Percentiles rank a stretch among this genome's conserved stretches.
phyloP scores from a whole-genome alignment of 1,140 invertebrate species.

The Cyrtorhinus lividipennis region DNA sequence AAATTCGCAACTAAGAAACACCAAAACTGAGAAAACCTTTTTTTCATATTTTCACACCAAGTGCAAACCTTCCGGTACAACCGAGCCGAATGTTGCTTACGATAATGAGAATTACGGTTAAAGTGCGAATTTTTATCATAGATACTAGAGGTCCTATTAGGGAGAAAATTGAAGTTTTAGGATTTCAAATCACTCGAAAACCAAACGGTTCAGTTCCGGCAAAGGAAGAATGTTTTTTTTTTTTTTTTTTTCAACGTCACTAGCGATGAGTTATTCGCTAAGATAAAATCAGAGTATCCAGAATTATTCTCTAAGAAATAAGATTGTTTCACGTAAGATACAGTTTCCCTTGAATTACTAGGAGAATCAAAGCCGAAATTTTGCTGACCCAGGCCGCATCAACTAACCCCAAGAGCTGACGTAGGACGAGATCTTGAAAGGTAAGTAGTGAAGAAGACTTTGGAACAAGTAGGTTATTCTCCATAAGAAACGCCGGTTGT shows the following conservation, averaged over 20 bases:
- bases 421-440: neutral
- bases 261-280: neutral
- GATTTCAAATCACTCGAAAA: neutral
- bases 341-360: neutral
- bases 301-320: neutral
- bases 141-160: neutral
- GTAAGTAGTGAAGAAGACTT: neutral
- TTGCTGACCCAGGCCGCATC: neutral
- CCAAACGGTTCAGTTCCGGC: neutral
- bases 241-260: neutral
- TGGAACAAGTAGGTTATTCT: neutral
- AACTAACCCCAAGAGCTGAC: neutral
- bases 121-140: too few species aligned
- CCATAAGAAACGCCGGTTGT: neutral
- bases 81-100: too few species aligned
- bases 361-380: neutral
- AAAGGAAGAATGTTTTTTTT: too few species aligned
- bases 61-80: too few species aligned
- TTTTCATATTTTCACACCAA: too few species aligned
- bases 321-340: neutral
- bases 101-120: too few species aligned
- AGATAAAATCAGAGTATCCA: neutral
- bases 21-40: too few species aligned
- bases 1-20: too few species aligned
- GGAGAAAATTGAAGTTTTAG: neutral